These are phyloP conservation scores for Epinephelus cyanopodus DNA, from an alignment of 2,113 vertebrate genomes.

Conservation along the genomic window DNA sequence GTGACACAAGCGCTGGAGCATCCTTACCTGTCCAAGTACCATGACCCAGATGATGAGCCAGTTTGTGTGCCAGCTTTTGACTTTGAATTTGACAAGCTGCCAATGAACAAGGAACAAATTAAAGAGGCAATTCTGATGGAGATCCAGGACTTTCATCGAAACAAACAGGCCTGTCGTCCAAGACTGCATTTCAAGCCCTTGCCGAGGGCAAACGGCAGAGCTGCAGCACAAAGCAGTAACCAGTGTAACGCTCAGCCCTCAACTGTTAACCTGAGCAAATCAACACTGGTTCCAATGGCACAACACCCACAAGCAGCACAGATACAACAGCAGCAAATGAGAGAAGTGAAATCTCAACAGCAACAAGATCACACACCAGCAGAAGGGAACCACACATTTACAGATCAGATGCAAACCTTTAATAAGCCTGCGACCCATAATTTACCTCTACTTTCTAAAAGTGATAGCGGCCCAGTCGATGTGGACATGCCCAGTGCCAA, in stretches of 20 bases:
- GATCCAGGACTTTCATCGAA: constrained; percentile 91
- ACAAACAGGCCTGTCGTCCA: constrained; percentile 87
- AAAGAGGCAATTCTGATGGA: constrained; percentile 94
- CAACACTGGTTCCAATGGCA: constrained; percentile 53
- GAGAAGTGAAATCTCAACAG: constrained; percentile 61
- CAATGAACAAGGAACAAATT: constrained; percentile 88
- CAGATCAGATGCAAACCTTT: constrained; percentile 63
- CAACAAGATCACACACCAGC: constrained; percentile 63
- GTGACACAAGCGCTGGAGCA: constrained; percentile 90
- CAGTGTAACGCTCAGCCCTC: constrained; percentile 72
- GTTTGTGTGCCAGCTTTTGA: constrained; percentile 95
- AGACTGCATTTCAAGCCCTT: constrained; percentile 90
- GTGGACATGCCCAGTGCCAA: constrained; percentile 95
- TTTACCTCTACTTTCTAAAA: constrained; percentile 72
- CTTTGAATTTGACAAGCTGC: constrained; percentile 92
- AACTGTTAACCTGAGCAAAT: constrained; percentile 36
- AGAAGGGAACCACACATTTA: constrained; percentile 55
- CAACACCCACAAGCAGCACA: constrained; percentile 55
- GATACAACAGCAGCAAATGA: constrained; percentile 44
- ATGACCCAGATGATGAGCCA: constrained; percentile 93
- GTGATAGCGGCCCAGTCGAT: constrained; percentile 82
- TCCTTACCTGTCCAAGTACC: constrained; percentile 92
- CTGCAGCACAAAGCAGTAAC: constrained; percentile 34
- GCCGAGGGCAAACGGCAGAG: constrained; percentile 58
- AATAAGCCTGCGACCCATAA: constrained; percentile 64